These are phyloP conservation scores for Drosophila nasuta DNA, from an alignment of 1,140 invertebrate species.

Conservation along the genomic window DNA sequence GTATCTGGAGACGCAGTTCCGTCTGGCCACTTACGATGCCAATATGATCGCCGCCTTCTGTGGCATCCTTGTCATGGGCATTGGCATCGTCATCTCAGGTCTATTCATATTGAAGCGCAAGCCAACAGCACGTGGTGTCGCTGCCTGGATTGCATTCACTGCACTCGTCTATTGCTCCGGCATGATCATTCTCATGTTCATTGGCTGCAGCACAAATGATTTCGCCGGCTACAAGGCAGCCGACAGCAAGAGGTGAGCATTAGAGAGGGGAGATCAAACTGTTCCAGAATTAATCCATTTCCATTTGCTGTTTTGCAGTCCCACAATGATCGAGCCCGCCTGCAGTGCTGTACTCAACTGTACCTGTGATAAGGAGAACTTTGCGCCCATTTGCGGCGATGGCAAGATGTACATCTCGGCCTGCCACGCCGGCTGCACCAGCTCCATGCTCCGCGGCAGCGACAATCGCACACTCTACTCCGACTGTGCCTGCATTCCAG, in stretches of 20 bases:
- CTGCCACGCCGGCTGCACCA: constrained; percentile 94
- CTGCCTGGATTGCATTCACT: constrained; percentile 95
- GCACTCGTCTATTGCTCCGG: constrained; percentile 94
- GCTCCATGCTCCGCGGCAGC: constrained; percentile 85
- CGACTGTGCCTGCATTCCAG: constrained; percentile 90
- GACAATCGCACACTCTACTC: constrained; percentile 89
- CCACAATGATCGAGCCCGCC: constrained; percentile 85
- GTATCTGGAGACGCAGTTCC: constrained; percentile 96
- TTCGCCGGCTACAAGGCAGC: constrained; percentile 88
- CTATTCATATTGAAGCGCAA: constrained; percentile 93
- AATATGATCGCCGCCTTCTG: constrained; percentile 96
- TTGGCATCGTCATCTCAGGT: constrained; percentile 94
- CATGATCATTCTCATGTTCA: constrained; percentile 94
- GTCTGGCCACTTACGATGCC: constrained; percentile 93
- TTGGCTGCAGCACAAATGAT: constrained; percentile 94
- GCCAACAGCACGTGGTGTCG: constrained; percentile 93
- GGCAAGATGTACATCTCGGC: constrained; percentile 94
- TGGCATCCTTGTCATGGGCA: constrained; percentile 96
- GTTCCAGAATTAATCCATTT: not conserved
- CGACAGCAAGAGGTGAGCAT: constrained; percentile 56
- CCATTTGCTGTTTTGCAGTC: constrained; percentile 34
- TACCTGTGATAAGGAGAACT: constrained; percentile 90
- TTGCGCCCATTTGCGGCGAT: constrained; percentile 94
- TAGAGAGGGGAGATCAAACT: too few species aligned
- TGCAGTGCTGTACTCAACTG: constrained; percentile 88